Conservation (phyloP, 2,888 invertebrate species). For the Luperina testacea region DNA sequence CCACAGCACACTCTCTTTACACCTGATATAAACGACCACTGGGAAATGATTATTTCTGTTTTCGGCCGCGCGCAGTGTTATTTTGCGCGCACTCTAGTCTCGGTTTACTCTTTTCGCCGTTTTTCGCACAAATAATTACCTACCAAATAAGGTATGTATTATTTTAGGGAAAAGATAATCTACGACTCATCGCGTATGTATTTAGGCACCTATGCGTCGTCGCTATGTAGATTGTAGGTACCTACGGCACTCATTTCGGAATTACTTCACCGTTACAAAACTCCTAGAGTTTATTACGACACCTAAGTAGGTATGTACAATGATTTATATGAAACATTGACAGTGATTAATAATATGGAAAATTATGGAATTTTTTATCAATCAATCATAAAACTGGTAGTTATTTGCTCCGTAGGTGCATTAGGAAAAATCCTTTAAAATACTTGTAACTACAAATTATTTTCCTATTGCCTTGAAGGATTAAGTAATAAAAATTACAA, state of each 20-base stretch:
- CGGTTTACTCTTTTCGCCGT: no score
- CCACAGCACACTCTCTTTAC: no score
- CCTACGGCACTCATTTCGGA: no score
- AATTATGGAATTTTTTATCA: background rate
- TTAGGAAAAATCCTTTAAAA: conserved; percentile 22
- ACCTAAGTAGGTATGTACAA: background rate
- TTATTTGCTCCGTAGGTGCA: background rate
- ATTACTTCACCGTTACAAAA: background rate
- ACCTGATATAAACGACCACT: no score
- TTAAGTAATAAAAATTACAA: background rate
- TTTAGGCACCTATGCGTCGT: background rate
- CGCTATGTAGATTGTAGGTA: background rate
- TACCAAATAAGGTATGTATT: no score
- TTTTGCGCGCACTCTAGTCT: no score
- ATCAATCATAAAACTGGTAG: conserved; percentile 12
- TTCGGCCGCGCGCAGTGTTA: no score
- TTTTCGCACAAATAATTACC: no score
- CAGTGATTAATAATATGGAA: conserved; percentile 33
- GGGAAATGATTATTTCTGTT: no score
- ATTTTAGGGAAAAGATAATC: background rate
- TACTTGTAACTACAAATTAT: background rate
- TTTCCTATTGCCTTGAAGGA: background rate
- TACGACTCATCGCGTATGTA: background rate
- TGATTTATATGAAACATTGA: background rate
- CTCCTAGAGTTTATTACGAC: background rate